Conservation (phyloP, 2,113 vertebrate genomes). For the Psammodynastes pulverulentus region DNA sequence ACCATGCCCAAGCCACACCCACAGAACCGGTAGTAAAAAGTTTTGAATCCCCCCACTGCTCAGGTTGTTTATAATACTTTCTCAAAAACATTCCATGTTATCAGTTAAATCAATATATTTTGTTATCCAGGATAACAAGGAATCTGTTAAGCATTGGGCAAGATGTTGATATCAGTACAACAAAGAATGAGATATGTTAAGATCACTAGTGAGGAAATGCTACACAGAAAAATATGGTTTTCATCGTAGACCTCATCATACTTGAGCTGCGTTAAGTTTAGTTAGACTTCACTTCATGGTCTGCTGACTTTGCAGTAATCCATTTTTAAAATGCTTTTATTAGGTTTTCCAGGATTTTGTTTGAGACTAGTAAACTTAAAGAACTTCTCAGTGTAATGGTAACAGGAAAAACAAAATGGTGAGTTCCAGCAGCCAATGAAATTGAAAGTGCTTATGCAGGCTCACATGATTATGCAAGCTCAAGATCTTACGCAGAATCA, state of each 20-base stretch:
- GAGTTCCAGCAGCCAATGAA: neutral
- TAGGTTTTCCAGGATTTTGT: neutral
- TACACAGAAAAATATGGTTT: neutral
- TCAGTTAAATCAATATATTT: neutral
- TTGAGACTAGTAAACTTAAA: neutral
- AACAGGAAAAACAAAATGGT: neutral
- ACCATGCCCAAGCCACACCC: too few species aligned
- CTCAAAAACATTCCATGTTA: neutral
- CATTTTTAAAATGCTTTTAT: neutral
- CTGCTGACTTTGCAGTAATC: neutral
- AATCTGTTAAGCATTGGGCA: neutral
- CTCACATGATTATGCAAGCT: too few species aligned
- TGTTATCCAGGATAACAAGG: neutral
- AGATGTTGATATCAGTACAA: neutral
- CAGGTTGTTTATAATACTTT: neutral
- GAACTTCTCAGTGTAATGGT: neutral
- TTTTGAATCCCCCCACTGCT: too few species aligned
- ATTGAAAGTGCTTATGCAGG: neutral
- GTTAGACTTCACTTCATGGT: neutral
- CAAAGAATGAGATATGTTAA: neutral
- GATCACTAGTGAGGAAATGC: neutral
- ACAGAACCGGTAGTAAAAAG: too few species aligned
- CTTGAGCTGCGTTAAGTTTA: neutral
- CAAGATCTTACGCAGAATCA: too few species aligned
- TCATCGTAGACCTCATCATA: neutral